Percentiles rank a stretch among this genome's conserved stretches.
Conservation (phyloP, 2,113 vertebrate genomes). For the Lanius collurio region DNA sequence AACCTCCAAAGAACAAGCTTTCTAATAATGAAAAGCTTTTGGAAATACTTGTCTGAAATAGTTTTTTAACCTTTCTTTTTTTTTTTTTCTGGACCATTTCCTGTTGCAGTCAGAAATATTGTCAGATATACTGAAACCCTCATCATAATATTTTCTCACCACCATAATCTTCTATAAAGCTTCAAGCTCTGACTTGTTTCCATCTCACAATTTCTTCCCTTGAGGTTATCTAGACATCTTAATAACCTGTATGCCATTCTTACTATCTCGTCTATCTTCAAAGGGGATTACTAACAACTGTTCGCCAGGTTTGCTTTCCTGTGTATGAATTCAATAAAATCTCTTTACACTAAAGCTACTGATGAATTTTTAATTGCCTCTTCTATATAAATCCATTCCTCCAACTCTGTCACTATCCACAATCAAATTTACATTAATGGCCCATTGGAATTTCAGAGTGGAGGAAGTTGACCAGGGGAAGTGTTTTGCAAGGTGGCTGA, state of each 20-base stretch:
- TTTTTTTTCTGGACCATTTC: background rate
- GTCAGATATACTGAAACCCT: background rate
- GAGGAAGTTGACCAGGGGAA: background rate
- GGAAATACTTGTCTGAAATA: background rate
- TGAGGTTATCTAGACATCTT: background rate
- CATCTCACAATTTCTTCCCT: background rate
- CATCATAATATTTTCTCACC: background rate
- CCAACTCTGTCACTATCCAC: background rate
- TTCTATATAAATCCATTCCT: background rate
- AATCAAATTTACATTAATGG: background rate
- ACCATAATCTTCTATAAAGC: background rate
- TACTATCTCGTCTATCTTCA: background rate
- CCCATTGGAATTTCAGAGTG: background rate
- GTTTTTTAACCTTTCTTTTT: background rate
- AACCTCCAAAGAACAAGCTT: background rate
- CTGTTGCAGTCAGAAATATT: background rate
- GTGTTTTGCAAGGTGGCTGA: background rate
- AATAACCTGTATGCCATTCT: background rate
- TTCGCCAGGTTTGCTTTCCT: background rate
- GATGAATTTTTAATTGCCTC: background rate
- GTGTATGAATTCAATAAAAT: background rate
- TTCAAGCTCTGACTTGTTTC: background rate
- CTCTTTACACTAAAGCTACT: background rate
- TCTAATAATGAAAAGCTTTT: background rate
- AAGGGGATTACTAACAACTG: background rate